Conservation (phyloP, 1,140 invertebrate species). For the Bicyclus anynana region DNA sequence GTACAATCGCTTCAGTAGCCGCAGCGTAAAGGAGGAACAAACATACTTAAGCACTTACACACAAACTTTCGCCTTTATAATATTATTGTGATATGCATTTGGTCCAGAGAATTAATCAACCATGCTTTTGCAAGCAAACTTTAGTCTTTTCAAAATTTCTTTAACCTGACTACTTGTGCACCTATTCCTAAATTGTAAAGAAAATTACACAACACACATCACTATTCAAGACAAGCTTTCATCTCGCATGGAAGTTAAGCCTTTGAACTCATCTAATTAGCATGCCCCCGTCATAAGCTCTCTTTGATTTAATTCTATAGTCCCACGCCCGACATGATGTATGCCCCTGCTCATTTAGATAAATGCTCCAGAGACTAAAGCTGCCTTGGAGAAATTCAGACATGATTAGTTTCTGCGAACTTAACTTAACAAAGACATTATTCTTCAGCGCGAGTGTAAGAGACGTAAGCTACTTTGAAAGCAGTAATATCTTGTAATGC, state of each 20-base stretch:
- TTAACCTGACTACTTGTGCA: too few relatives aligned
- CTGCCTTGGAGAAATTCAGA: slow-evolving; percentile 7
- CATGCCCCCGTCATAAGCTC: slow-evolving; percentile 5
- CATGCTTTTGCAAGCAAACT: too few relatives aligned
- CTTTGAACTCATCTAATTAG: slow-evolving; percentile 11
- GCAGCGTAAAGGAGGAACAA: too few relatives aligned
- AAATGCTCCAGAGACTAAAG: slow-evolving; percentile 4
- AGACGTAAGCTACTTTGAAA: neutral
- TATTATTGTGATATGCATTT: too few relatives aligned
- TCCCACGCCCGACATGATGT: slow-evolving; percentile 3
- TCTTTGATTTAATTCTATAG: slow-evolving; percentile 7
- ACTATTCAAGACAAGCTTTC: neutral
- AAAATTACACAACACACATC: neutral
- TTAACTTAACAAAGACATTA: slow-evolving; percentile 3
- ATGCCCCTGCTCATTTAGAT: slow-evolving; percentile 3
- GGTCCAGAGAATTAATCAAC: too few relatives aligned
- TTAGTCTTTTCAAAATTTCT: too few relatives aligned
- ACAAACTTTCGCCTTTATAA: too few relatives aligned
- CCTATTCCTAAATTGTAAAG: neutral
- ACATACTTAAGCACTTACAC: too few relatives aligned
- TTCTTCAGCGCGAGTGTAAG: slow-evolving; percentile 1
- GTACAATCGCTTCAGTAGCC: too few relatives aligned
- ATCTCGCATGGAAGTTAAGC: neutral
- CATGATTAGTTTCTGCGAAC: slow-evolving; percentile 6
- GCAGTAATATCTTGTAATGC: neutral